Evolutionary conservation across 2,888 invertebrate genomes (phyloP).

Genomic region (Cacoxenus indagator): DNA sequence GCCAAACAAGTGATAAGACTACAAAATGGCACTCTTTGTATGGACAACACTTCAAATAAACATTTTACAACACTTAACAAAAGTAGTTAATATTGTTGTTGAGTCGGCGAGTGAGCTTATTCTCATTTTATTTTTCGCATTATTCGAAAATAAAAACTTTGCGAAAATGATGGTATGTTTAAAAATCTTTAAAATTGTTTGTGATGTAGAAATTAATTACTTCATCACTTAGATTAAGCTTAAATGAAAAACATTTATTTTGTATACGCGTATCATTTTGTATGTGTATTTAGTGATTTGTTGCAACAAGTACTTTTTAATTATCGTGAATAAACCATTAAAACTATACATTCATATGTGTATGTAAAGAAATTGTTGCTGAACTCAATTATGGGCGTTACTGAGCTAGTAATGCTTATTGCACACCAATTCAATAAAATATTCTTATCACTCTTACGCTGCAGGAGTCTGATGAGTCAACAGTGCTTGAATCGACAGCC

Average conservation of each 20-base stretch:
- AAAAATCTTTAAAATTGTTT: background rate
- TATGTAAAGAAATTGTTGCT: no score
- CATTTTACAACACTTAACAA: background rate
- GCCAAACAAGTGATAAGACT: background rate
- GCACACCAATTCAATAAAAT: background rate
- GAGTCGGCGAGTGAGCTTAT: background rate
- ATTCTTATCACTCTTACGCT: slow-evolving; percentile 30
- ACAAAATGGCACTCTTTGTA: background rate
- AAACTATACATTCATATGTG: no score
- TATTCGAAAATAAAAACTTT: background rate
- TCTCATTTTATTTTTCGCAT: background rate
- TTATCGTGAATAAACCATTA: slow-evolving; percentile 34
- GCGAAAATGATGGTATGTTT: slow-evolving; percentile 17
- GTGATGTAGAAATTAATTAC: background rate
- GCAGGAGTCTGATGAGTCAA: slow-evolving; percentile 63
- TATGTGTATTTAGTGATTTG: background rate
- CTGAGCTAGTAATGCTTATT: background rate
- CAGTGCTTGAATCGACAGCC: slow-evolving; percentile 34
- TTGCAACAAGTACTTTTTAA: background rate
- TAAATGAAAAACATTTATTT: no score
- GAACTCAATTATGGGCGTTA: slow-evolving; percentile 35
- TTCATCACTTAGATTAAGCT: no score
- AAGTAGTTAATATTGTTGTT: background rate
- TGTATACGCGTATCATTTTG: no score
- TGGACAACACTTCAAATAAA: background rate